These are phyloP conservation scores for Melanogrammus aeglefinus DNA, from an alignment of 2,797 vertebrate genomes.

Conservation along the genomic window DNA sequence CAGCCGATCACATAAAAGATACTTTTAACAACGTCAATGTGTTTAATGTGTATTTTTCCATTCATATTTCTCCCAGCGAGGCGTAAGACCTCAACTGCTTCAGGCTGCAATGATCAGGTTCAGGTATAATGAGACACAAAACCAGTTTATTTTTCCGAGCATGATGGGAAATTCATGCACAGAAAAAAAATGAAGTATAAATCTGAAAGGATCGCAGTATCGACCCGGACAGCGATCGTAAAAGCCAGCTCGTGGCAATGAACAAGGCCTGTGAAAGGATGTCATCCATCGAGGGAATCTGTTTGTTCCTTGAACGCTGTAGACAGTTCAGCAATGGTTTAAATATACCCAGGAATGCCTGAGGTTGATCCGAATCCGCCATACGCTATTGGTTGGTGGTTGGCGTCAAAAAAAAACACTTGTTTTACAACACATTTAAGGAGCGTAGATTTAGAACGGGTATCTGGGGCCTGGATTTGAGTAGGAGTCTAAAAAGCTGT, in stretches of 20 bases:
- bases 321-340: conserved; percentile 19
- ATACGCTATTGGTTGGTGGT: conserved; percentile 26
- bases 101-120: not conserved
- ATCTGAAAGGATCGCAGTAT: not conserved
- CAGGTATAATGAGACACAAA: not conserved
- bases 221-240: conserved; percentile 19
- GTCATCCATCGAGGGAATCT: conserved; percentile 18
- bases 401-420: conserved; percentile 36
- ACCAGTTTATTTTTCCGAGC: not conserved
- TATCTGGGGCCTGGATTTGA: conserved; percentile 29
- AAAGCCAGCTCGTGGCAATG: conserved; percentile 16
- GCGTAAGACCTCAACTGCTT: not conserved
- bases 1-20: too few relatives aligned
- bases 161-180: conserved; percentile 35
- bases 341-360: conserved; percentile 35
- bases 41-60: not conserved
- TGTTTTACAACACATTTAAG: conserved; percentile 36
- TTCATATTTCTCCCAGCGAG: not conserved
- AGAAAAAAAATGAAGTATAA: too few relatives aligned
- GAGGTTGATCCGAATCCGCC: not conserved
- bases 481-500: conserved; percentile 29
- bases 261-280: conserved; percentile 13
- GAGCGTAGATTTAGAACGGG: conserved; percentile 31
- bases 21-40: too few relatives aligned
- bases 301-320: conserved; percentile 24